Percentiles rank a stretch among this genome's conserved stretches.
Conservation (phyloP, 2,888 invertebrate genomes). For the Mythimna ferrago region DNA sequence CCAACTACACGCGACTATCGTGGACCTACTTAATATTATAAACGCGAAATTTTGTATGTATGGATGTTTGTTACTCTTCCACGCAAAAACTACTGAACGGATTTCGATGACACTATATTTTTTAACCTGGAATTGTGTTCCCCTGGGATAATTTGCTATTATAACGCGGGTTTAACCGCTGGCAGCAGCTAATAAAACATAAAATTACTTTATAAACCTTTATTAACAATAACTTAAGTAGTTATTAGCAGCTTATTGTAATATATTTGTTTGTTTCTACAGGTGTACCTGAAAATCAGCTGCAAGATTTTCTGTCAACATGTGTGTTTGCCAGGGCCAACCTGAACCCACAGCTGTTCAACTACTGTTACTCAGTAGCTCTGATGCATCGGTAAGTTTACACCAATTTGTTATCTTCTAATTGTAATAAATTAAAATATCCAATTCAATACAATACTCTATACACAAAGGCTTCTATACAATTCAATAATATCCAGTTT, state of each 20-base stretch:
- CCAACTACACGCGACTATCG: too few species aligned
- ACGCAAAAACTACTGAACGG: too few species aligned
- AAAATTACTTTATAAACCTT: constrained; percentile 14
- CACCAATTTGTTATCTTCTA: not conserved
- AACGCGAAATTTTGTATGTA: too few species aligned
- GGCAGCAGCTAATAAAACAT: constrained; percentile 16
- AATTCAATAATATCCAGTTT: constrained; percentile 8
- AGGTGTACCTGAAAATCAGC: constrained; percentile 83
- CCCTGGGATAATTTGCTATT: too few species aligned
- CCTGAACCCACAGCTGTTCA: constrained; percentile 95
- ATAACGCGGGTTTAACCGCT: too few species aligned
- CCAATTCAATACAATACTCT: constrained; percentile 2
- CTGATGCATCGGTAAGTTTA: constrained; percentile 92
- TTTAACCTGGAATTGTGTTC: too few species aligned
- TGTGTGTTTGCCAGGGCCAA: constrained; percentile 93
- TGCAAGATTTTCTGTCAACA: constrained; percentile 93
- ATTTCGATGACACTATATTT: too few species aligned
- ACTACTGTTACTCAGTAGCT: constrained; percentile 94
- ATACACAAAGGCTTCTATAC: constrained; percentile 6
- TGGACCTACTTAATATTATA: too few species aligned
- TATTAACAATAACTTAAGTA: constrained; percentile 42
- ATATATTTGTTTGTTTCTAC: constrained; percentile 22
- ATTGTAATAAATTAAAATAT: constrained; percentile 4
- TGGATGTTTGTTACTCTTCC: too few species aligned
- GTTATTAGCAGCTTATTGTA: constrained; percentile 43